phyloP scores from a whole-genome alignment of 2,113 vertebrate species.

The Tetrao urogallus region DNA sequence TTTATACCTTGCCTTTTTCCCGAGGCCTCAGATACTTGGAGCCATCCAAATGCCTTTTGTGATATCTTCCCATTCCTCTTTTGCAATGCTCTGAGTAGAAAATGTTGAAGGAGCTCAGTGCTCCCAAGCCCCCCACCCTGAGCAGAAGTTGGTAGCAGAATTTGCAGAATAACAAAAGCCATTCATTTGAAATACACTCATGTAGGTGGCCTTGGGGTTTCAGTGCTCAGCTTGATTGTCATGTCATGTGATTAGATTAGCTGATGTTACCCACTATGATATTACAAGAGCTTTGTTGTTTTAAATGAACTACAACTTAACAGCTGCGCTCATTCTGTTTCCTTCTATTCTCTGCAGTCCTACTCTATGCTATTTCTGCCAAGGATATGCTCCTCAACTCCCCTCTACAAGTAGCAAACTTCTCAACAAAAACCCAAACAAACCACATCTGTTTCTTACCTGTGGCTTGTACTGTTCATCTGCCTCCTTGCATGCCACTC shows the following conservation, averaged over 20 bases:
- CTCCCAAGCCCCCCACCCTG: background rate
- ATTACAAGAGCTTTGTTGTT: background rate
- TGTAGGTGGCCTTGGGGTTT: background rate
- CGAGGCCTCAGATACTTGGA: background rate
- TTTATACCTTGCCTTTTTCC: background rate
- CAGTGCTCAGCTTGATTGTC: background rate
- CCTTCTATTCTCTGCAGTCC: background rate
- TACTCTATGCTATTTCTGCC: background rate
- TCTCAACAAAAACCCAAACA: background rate
- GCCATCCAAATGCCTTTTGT: background rate
- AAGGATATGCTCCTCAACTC: background rate
- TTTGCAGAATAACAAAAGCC: background rate
- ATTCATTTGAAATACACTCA: background rate
- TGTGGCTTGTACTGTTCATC: accelerated
- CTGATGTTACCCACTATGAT: background rate
- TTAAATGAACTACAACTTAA: background rate
- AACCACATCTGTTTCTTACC: background rate
- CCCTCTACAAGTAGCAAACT: background rate
- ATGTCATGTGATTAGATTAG: background rate
- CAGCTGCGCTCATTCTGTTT: background rate
- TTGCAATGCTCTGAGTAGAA: background rate
- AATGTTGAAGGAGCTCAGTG: background rate
- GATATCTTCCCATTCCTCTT: too few relatives aligned
- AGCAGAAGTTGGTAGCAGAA: background rate
- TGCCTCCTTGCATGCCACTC: accelerated